A percentile compares a stretch with the other conserved stretches of the same genome.
These are phyloP conservation scores for Hydropsyche tenuis DNA, from an alignment of 1,140 invertebrate genomes.

Conservation along the genomic window DNA sequence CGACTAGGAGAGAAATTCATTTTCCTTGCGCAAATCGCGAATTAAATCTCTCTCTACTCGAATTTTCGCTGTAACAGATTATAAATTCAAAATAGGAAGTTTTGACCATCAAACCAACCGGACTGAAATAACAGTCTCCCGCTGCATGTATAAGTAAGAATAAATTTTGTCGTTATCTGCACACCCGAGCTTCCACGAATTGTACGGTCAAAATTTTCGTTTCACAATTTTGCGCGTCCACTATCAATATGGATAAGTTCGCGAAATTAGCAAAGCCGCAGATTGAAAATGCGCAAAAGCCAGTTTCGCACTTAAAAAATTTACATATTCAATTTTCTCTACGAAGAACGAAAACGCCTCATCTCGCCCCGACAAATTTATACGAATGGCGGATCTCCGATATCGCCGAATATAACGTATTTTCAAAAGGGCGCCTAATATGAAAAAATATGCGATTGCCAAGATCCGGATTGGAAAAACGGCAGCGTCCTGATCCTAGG, in stretches of 20 bases:
- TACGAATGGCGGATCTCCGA: no score
- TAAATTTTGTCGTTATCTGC: not conserved
- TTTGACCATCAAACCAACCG: constrained; percentile 3
- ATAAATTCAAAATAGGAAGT: constrained; percentile 27
- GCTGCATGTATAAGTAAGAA: not conserved
- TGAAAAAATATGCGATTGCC: not conserved
- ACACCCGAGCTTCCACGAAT: not conserved
- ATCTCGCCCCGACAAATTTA: no score
- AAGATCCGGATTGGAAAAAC: not conserved
- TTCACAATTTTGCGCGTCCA: not conserved
- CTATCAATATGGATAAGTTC: not conserved
- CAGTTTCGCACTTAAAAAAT: not conserved
- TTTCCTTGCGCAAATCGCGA: no score
- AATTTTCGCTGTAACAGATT: not conserved
- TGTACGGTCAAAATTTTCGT: not conserved
- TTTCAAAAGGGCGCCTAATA: not conserved
- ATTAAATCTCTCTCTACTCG: not conserved
- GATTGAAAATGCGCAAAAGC: not conserved
- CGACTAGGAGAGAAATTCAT: no score
- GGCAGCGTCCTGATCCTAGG: not conserved
- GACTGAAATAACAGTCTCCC: constrained; percentile 18
- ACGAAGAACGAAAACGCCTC: not conserved
- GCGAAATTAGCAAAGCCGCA: not conserved
- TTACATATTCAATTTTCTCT: not conserved
- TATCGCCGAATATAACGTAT: no score